These are phyloP conservation scores for Tribolium castaneum DNA, from an alignment of 1,140 invertebrate species.

Conservation along the genomic window DNA sequence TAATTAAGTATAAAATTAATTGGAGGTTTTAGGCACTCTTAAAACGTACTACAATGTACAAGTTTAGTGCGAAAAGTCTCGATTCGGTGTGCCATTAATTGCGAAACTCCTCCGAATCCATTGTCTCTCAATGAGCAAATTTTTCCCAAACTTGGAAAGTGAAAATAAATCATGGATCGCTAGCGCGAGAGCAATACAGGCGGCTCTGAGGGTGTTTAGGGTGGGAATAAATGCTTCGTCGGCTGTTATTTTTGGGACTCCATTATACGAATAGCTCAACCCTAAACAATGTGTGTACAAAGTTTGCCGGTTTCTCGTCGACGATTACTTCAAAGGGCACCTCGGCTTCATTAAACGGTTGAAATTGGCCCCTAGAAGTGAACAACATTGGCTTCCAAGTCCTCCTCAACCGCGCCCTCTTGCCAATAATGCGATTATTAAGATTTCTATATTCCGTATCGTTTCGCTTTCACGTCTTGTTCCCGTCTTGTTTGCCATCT, in stretches of 20 bases:
- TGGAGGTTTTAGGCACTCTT: not conserved
- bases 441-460: constrained; percentile 31
- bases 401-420: constrained; percentile 23
- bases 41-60: constrained; percentile 9
- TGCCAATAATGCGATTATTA: constrained; percentile 30
- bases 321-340: constrained; percentile 37
- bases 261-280: constrained; percentile 39
- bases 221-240: constrained; percentile 1
- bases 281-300: constrained; percentile 42
- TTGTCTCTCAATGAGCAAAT: constrained; percentile 9
- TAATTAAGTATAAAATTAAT: constrained; percentile 29
- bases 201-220: not conserved
- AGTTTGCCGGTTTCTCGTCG: constrained; percentile 31
- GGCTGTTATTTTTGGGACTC: constrained; percentile 37
- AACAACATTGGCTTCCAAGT: constrained; percentile 18
- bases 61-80: not conserved
- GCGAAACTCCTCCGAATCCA: not conserved
- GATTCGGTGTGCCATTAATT: not conserved
- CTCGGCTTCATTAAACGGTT: constrained; percentile 37
- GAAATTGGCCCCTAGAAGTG: constrained; percentile 31
- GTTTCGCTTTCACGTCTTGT: constrained; percentile 22
- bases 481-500: constrained; percentile 24
- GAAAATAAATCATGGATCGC: constrained; percentile 12
- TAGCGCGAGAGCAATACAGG: not conserved
- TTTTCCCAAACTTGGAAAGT: not conserved